Base-by-base conservation (phyloP, 1,140 invertebrate genomes). In the Dendroctonus valens region DNA sequence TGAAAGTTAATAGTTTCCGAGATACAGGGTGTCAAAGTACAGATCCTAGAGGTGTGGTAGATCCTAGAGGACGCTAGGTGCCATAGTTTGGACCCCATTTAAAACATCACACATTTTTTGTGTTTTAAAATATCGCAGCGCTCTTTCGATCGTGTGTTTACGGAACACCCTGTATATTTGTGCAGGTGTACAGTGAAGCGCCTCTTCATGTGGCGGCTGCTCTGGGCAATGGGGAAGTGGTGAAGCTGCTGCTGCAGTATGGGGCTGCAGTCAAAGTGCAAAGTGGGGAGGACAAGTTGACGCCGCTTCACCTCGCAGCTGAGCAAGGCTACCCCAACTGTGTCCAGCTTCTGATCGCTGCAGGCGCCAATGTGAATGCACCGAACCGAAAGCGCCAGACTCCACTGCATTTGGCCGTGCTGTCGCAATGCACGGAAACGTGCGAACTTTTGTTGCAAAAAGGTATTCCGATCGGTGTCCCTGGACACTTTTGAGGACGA, bases 191-290 rank as follows among this genome's bases (percentile, higher is more conserved):
- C 69, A 91, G 88, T 5, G 91, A 93, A 80, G 92, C 91, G 0
- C 91, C 92, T 0, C 76, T 95, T 5, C 92, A 94, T 69, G 86
- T 93, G 5, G 91, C 91, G 7, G 88, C 90, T 12, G 84, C 87
- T 50, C 78, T 90, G 41, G 91, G 91, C 7, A 86, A 86, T 39
- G 79, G 83, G 0, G 79, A 81, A 55, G 90, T 89, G 73, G 81
- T 91, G 5, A 85, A 86, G 72, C 73, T 92, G 14, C 78, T 93
- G 3, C 78, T 93, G 39, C 82, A 81, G 55, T 81, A 89, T 65
- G 89, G 89, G 14, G 91, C 91, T 5, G 89, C 92, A 71, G 88
- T 91, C 3, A 81, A 88, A 40, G 88, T 89, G 0, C 87, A 89
- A 62, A 82, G 87, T 49, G 90, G 90, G 0, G 73, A 80, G 7